These are phyloP conservation scores for Theocolax elegans DNA, from an alignment of 1,140 invertebrate species.

Conservation along the genomic window DNA sequence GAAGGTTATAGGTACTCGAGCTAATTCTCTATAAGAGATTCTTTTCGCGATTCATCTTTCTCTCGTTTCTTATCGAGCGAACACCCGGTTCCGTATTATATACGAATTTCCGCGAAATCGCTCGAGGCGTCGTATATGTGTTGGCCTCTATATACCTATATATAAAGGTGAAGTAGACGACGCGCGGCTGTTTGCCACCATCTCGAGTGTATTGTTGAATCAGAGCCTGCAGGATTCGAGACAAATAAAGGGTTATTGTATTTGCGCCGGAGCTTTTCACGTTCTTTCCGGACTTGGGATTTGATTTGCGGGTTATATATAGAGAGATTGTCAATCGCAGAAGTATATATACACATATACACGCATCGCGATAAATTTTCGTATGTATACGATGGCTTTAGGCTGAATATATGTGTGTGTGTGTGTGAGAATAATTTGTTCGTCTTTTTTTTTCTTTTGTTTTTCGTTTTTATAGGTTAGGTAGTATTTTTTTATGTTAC, in stretches of 20 bases:
- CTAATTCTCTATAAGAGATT: constrained; percentile 7
- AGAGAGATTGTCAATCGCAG: too few species aligned
- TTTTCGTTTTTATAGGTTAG: too few species aligned
- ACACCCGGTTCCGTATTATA: neutral
- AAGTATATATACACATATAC: too few species aligned
- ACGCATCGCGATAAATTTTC: too few species aligned
- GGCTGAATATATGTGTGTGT: too few species aligned
- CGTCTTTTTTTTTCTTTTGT: too few species aligned
- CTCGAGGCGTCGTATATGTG: neutral
- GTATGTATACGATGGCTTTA: too few species aligned
- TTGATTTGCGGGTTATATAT: constrained; percentile 15
- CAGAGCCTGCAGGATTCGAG: too few species aligned
- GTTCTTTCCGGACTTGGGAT: constrained; percentile 21
- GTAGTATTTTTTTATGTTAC: too few species aligned
- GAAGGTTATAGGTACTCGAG: neutral
- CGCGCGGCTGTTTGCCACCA: constrained; percentile 58
- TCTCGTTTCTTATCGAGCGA: neutral
- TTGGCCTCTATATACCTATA: too few species aligned
- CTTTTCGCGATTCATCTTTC: neutral
- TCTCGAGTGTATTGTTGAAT: constrained; percentile 64
- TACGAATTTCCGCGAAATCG: neutral
- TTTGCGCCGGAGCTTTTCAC: constrained; percentile 58
- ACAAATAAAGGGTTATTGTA: constrained; percentile 70
- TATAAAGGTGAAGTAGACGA: constrained; percentile 2
- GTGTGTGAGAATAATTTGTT: too few species aligned